Evolutionary conservation across 1,140 invertebrate genomes (phyloP), one percentile per base, ranked within the genome.

Genomic region (Chironomus tepperi): DNA sequence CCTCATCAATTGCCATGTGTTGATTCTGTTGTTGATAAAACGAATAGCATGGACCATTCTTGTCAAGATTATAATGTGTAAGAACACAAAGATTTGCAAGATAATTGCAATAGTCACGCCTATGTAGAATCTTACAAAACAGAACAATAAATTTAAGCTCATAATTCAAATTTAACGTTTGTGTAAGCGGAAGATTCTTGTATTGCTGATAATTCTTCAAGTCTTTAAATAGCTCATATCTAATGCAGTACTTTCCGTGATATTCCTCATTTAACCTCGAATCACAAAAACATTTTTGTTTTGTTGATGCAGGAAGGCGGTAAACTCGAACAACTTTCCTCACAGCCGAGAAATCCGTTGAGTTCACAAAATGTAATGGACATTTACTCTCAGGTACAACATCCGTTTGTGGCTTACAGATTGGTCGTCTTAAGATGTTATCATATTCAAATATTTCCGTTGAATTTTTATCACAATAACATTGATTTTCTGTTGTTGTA

Each of bases 51-150:
- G 85, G 84, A 15, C 83, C 81, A 74, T 85, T 84, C 74, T 86
- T 85, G 18, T 82, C 81, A 75, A 83, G 42, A 6, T 79, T 79
- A 42, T 78, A 87, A 57, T 90, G 80, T 1, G 87, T 86, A 24
- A 91, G 77, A 0, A 85, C 83, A 78, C 91, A 93, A 79, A 91
- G 84, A 81, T 93, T 92, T 2, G 87, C 87, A 43, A 93, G 79
- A 74, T 87, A 80, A 80, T 91, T 87, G 78, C 91, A 93, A 7
- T 89, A 79, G 10, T 76, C 80, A 16, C 75, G 75, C 73, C 80
- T 81, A 6, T 77, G 74, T 7, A 82, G 34, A 2, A 78, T 77
- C 74, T 81, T 67, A 34, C 81, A 82, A 72, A 82, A 81, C 74
- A 82, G 81, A 9, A 79, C 80, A 43, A 81, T 78, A 43, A 81